These are phyloP conservation scores for Morinoia aosen DNA, from an alignment of 2,888 invertebrate species.

Conservation along the genomic window DNA sequence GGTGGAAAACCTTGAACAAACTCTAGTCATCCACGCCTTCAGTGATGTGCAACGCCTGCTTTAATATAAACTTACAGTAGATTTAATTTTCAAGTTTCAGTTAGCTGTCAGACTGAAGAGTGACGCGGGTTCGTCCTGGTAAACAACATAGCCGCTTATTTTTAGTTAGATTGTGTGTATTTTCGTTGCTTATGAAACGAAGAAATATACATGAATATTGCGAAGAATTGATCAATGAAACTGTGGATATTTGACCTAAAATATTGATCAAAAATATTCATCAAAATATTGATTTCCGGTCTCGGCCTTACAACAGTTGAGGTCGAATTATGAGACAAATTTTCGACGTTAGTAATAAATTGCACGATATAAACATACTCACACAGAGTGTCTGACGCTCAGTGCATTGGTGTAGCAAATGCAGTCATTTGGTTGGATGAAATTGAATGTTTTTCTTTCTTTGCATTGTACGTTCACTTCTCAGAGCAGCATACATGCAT, in stretches of 20 bases:
- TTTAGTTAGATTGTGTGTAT: not conserved
- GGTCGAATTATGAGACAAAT: not conserved
- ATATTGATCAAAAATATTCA: not conserved
- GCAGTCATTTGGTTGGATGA: not conserved
- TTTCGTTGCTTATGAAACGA: not conserved
- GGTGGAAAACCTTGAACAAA: conserved; percentile 23
- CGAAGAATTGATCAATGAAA: not conserved
- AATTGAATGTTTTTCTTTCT: not conserved
- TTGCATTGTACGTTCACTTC: not conserved
- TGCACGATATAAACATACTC: not conserved
- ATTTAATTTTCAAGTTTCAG: not conserved
- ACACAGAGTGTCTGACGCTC: not conserved
- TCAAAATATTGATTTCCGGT: not conserved
- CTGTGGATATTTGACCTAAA: not conserved
- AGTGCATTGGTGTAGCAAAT: not conserved
- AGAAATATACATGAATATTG: not conserved
- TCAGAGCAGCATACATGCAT: not conserved
- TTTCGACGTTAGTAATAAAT: not conserved
- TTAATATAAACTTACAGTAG: not conserved
- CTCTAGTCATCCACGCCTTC: not conserved
- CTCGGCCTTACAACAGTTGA: not conserved
- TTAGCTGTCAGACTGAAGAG: not conserved
- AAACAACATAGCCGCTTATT: not conserved
- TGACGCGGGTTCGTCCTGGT: not conserved
- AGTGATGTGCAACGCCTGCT: not conserved